Evolutionary conservation across 2,888 invertebrate species (phyloP).

Genomic region (Sisyra nigra): DNA sequence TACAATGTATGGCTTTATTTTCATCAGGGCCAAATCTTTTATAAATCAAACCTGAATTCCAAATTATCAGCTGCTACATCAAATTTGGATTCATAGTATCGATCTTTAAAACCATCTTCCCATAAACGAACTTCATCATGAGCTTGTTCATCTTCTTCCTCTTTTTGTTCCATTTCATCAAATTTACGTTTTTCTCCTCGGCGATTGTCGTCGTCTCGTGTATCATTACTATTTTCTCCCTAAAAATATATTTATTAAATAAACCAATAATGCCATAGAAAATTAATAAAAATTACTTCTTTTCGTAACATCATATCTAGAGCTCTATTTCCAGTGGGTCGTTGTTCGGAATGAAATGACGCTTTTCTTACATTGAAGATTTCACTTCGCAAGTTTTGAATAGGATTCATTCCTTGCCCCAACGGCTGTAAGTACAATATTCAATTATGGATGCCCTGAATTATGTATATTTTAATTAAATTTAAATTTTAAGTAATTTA

Average conservation of each 20-base stretch:
- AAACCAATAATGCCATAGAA: too few relatives aligned
- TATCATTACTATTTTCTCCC: not conserved
- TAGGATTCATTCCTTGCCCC: conserved; percentile 31
- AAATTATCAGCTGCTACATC: conserved; percentile 58
- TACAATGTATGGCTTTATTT: too few relatives aligned
- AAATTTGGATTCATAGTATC: conserved; percentile 93
- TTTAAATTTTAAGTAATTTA: not conserved
- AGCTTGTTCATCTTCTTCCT: conserved; percentile 50
- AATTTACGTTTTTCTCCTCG: conserved; percentile 35
- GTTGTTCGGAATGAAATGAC: conserved; percentile 32
- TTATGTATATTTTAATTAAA: not conserved
- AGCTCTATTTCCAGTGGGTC: conserved; percentile 14
- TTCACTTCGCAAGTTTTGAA: conserved; percentile 59
- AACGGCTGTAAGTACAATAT: conserved; percentile 31
- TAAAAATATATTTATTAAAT: not conserved
- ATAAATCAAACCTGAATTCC: conserved; percentile 56
- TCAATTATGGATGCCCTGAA: too few relatives aligned
- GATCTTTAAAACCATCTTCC: conserved; percentile 96
- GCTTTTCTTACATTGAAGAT: conserved; percentile 53
- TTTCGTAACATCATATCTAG: conserved; percentile 34
- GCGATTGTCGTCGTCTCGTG: conserved; percentile 14
- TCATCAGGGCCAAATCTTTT: too few relatives aligned
- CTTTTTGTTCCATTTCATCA: conserved; percentile 21
- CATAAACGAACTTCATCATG: conserved; percentile 82
- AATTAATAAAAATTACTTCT: conserved; percentile 17